Base-by-base conservation (phyloP, 2,888 invertebrate genomes). In the Dynastes tityus region DNA sequence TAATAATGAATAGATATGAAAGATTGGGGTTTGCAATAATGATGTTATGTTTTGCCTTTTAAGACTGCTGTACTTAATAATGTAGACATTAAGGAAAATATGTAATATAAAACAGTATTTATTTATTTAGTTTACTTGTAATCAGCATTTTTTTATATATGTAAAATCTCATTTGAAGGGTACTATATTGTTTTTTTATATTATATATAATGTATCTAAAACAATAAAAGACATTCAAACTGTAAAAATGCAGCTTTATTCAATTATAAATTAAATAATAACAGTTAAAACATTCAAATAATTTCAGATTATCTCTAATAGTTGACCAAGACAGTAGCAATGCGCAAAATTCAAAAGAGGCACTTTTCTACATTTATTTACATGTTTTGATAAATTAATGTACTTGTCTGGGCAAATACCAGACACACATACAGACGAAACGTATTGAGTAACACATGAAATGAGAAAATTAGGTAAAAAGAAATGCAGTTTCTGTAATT, bases 191-290 rank as follows among this genome's bases (percentile, higher is more conserved):
- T 45, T 22, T 45, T 16, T 4, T 45, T 49, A 27, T 49, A 11
- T 40, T 45, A n/a, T 67, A 45, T 27, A 22, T 13, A 32, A 32
- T 55, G 55, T 37, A n/a, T 11, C 37, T n/a, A 58, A 58, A 16
- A 45, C 49, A 67, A 78, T 74, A 77, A 77, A 79, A 75, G 8
- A 49, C 29, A 37, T 29, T 65, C 29, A 67, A 85, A 85, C 85
- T 88, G 88, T 88, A 88, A 88, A 88, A 88, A 88, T 88, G 88
- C 88, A 87, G 88, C 88, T 88, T 88, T 88, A 88, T 87, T 88
- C 85, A 85, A 85, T 85, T 87, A 86, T 85, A 87, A 87, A 86
- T 85, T 82, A 87, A 87, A 87, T 85, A 82, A 87, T 87, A 87
- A 87, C 87, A 87, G 87, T 87, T 86, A 87, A 86, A 87, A 87